Evolutionary conservation across 53 echinoderm and acorn worm genomes (phyloP), one percentile per base, ranked within the genome.

Genomic region (Echinarachnius parma): DNA sequence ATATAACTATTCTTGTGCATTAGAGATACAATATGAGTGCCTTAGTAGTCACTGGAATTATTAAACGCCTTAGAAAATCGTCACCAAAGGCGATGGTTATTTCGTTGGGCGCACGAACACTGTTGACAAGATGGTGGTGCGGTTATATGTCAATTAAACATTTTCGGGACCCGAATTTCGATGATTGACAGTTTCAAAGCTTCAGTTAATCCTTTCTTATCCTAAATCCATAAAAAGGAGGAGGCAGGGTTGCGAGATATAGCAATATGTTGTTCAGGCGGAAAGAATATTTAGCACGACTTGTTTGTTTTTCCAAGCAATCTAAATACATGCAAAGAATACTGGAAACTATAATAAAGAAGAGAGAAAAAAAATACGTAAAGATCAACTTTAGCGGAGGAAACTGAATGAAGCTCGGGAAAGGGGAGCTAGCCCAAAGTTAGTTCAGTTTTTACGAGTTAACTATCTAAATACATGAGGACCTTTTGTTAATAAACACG

Each of bases 241-340:
- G 47, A 66, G 66, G 28, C 48, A 46, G 48, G 46, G 66, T 46
- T 26, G 18, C 46, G 66, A 66, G 31, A 66, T 30, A 8, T 47
- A 47, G 66, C n/a, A n/a, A n/a, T n/a, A n/a, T n/a, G n/a, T n/a
- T n/a, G n/a, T n/a, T 48, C 46, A 66, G 47, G 66, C 66, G 66
- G 66, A 62, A 66, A 66, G 34, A 20, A 66, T 46, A 46, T 46
- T 45, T 42, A 45, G 26, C 24, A 42, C 30, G 66, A 47, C 48
- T 46, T 66, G 66, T 66, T 66, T 66, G 66, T 66, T 66, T 66
- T 66, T 28, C 66, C 66, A 66, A 66, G 66, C 46, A 46, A 47
- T 21, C 46, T 48, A 66, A 66, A 66, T 48, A 66, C 16, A 26
- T 47, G 15, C 42, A 27, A 27, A 13, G 53, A 56, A 3, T n/a